Conservation (phyloP, 2,113 vertebrate species). For the Scolopax mira region DNA sequence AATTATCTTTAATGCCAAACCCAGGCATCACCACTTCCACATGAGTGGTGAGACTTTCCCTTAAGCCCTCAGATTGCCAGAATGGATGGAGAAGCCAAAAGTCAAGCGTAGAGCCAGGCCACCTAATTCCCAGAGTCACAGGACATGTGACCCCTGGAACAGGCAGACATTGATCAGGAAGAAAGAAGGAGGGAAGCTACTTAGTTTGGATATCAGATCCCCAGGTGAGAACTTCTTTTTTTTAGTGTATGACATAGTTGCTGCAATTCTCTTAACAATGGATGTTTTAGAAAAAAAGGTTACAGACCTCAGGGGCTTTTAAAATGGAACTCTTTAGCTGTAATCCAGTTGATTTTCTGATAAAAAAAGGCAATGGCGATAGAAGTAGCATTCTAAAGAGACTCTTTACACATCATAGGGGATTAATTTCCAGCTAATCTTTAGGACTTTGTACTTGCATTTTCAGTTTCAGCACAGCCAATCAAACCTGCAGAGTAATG, state of each 20-base stretch:
- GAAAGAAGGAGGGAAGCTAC: background rate
- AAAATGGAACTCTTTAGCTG: background rate
- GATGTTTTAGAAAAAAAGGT: background rate
- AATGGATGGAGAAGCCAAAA: background rate
- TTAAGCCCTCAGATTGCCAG: background rate
- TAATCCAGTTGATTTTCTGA: background rate
- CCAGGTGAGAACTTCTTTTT: background rate
- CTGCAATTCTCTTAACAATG: background rate
- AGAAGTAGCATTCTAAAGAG: background rate
- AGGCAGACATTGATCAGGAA: background rate
- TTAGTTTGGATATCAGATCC: background rate
- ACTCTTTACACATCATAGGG: background rate
- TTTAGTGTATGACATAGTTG: background rate
- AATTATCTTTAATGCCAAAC: background rate
- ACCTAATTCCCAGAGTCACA: background rate
- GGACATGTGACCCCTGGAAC: background rate
- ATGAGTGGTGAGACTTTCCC: background rate
- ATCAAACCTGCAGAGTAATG: background rate
- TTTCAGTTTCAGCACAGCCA: background rate
- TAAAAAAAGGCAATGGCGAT: background rate
- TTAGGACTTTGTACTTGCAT: background rate
- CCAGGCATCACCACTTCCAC: background rate
- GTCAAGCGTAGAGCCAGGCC: background rate
- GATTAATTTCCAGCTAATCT: background rate
- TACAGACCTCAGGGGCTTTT: background rate